Evolutionary conservation across 2,888 invertebrate species (phyloP), one percentile per base, ranked within the genome.

Genomic region (Xylocampa areola): DNA sequence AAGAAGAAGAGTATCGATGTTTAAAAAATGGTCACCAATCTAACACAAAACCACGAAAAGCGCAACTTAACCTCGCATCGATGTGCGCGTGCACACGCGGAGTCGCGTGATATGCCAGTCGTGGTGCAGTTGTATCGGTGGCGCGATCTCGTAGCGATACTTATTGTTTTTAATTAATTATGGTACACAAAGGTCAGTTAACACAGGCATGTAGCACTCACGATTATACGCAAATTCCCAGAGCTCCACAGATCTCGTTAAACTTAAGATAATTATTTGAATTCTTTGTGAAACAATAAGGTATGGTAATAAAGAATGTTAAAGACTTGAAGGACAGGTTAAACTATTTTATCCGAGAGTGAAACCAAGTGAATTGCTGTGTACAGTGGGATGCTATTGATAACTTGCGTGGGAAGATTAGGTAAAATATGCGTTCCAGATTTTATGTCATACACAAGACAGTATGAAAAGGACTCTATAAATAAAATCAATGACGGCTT

Each of bases 91-190:
- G 61, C 19, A 58, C 59, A 50, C 66, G 59, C 33, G 61, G 48
- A 43, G 40, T 77, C 60, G 75, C 76, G 76, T 75, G 77, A 75
- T 77, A 77, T 74, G 73, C 55, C 77, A 77, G 40, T 25, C 40
- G 75, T 53, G 72, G 67, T 68, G 70, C 30, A 33, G 23, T 13
- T 16, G 27, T 75, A 85, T 85, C 84, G 53, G 47, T 61, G 57
- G 55, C 73, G 72, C 73, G 77, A 88, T 88, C 86, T 81, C 72
- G 27, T 35, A 23, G 37, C 75, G 68, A 79, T 76, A 81, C 84
- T 81, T 81, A 85, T 81, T 83, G 82, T 85, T 80, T 80, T 79
- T 79, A 82, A 82, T 83, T 85, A 79, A 79, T 78, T 73, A 73
- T 68, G 41, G 37, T 47, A 48, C 58, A 54, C 8, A 69, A 66